Conservation (phyloP, 2,888 invertebrate species). For the Ochropleura plecta region DNA sequence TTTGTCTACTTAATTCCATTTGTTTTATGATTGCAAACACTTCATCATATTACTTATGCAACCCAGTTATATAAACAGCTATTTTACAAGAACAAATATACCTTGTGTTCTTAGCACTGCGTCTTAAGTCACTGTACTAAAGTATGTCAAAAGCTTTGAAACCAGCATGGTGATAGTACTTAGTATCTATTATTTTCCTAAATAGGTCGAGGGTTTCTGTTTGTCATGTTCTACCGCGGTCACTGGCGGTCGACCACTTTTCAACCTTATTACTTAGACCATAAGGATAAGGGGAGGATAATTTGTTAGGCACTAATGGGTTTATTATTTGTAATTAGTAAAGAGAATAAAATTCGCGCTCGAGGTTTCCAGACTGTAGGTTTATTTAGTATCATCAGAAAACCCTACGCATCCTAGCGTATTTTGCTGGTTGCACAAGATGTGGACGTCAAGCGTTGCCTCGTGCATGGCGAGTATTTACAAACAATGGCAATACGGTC, state of each 20-base stretch:
- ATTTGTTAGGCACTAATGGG: too few species aligned
- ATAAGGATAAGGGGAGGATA: too few species aligned
- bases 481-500: not conserved
- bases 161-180: not conserved
- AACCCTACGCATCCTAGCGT: not conserved
- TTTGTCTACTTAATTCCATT: conserved; percentile 3
- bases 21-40: conserved; percentile 29
- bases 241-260: too few species aligned
- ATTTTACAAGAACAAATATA: conserved; percentile 40
- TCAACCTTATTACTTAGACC: too few species aligned
- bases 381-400: not conserved
- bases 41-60: conserved; percentile 23
- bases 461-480: not conserved
- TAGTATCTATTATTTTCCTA: not conserved
- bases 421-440: too few species aligned
- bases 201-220: not conserved
- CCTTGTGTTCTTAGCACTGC: not conserved
- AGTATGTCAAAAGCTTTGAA: conserved; percentile 28
- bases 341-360: not conserved
- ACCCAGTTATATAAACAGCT: conserved; percentile 19
- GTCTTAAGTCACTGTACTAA: conserved; percentile 2
- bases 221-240: not conserved
- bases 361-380: not conserved
- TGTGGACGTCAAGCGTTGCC: not conserved
- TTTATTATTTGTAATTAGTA: not conserved